Percentiles rank a stretch among this genome's conserved stretches.
Evolutionary conservation across 2,797 vertebrate species (phyloP).

Genomic region (Galago senegalensis): DNA sequence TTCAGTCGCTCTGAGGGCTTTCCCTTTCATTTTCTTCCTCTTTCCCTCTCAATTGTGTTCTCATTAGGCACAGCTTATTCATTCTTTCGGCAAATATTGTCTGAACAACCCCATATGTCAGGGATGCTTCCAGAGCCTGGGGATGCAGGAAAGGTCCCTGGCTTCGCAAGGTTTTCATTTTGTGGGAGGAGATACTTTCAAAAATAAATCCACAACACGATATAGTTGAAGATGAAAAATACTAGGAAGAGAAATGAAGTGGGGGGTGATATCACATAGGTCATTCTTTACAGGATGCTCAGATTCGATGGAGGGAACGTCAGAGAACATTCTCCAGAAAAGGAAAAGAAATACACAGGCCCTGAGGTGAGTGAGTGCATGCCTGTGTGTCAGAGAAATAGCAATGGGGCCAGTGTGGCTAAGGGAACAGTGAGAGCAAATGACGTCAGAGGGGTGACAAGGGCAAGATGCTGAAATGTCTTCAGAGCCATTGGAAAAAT

Average conservation of each 20-base stretch:
- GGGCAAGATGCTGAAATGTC: not conserved
- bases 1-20: not conserved
- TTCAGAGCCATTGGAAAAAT: not conserved
- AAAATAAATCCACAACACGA: not conserved
- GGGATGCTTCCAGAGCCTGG: not conserved
- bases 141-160: not conserved
- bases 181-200: not conserved
- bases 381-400: not conserved
- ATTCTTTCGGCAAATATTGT: conserved; percentile 57
- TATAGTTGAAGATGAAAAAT: not conserved
- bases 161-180: not conserved
- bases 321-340: not conserved
- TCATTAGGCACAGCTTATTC: conserved; percentile 6
- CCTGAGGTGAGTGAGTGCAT: not conserved
- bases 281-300: conserved; percentile 3
- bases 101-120: not conserved
- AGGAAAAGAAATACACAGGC: not conserved
- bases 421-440: not conserved
- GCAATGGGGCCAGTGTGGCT: not conserved
- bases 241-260: conserved; percentile 4
- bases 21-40: not conserved
- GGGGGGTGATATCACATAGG: not conserved
- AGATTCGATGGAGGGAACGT: not conserved
- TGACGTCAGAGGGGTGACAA: not conserved
- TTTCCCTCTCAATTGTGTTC: not conserved